A percentile compares a stretch with the other conserved stretches of the same genome.
Conservation (phyloP, 2,888 invertebrate species). For the Allophyes oxyacanthae region DNA sequence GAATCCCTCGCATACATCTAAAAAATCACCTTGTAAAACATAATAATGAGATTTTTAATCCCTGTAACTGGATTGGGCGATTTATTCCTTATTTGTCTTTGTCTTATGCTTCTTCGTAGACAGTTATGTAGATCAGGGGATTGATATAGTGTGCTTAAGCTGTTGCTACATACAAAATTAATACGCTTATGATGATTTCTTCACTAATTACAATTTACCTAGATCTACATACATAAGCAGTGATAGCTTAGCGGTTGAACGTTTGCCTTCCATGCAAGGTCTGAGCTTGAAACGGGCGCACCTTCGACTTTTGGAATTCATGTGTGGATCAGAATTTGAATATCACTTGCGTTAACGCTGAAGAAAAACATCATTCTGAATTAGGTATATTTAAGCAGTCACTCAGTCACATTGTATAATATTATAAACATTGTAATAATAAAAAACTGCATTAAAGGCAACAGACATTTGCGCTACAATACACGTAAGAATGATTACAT, state of each 20-base stretch:
- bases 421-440: constrained; percentile 12
- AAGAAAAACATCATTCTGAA: too few species aligned
- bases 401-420: constrained; percentile 12
- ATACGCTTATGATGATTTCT: too few species aligned
- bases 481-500: too few species aligned
- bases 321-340: too few species aligned
- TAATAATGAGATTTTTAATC: constrained; percentile 67
- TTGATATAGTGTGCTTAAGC: not conserved
- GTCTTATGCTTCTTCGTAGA: not conserved
- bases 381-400: constrained; percentile 36
- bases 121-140: not conserved
- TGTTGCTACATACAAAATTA: not conserved
- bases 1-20: constrained; percentile 61
- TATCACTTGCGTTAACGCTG: too few species aligned
- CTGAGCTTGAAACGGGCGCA: too few species aligned
- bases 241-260: too few species aligned
- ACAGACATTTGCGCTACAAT: constrained; percentile 24
- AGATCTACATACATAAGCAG: too few species aligned
- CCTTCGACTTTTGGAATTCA: too few species aligned
- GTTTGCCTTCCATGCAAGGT: too few species aligned
- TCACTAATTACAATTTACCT: too few species aligned
- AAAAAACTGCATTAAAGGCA: constrained; percentile 22
- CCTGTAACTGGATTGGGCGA: constrained; percentile 49
- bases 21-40: constrained; percentile 64
- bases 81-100: constrained; percentile 56